phyloP scores from a whole-genome alignment of 2,113 vertebrate genomes.

The Callaeas wilsoni region DNA sequence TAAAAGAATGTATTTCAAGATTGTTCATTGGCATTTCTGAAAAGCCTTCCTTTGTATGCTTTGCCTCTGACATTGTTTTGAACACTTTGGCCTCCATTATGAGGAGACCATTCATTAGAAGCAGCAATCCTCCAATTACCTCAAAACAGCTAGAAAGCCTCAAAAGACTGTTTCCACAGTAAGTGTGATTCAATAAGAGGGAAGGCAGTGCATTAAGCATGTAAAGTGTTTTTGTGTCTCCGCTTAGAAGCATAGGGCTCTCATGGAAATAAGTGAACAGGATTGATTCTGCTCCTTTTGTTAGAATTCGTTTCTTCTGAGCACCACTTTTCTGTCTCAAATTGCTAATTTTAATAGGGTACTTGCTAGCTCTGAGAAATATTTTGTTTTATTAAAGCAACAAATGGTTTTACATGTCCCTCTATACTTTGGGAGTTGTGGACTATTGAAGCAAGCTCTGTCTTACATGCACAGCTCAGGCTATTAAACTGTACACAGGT shows the following conservation, averaged over 20 bases:
- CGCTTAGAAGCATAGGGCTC: constrained; percentile 15
- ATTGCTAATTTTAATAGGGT: constrained; percentile 42
- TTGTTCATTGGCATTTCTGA: background rate
- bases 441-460: constrained; percentile 51
- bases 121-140: constrained; percentile 1
- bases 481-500: constrained; percentile 74
- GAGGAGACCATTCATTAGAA: background rate
- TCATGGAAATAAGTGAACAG: constrained; percentile 51
- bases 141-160: background rate
- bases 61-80: constrained; percentile 39
- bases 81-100: background rate
- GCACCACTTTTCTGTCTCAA: constrained; percentile 28
- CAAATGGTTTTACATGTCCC: constrained; percentile 46
- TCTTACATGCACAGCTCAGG: constrained; percentile 32
- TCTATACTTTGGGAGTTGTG: constrained; percentile 54
- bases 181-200: constrained; percentile 15
- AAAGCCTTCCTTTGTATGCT: background rate
- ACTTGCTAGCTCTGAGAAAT: constrained; percentile 28
- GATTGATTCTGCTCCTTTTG: constrained; percentile 41
- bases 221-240: constrained; percentile 26
- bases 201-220: background rate
- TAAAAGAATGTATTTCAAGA: background rate
- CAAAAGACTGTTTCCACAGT: constrained; percentile 4
- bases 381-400: constrained; percentile 58
- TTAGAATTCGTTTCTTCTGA: constrained; percentile 28